A percentile compares a stretch with the other conserved stretches of the same genome.
These are phyloP conservation scores for Hestina assimilis DNA, from an alignment of 1,140 invertebrate species.

Conservation along the genomic window DNA sequence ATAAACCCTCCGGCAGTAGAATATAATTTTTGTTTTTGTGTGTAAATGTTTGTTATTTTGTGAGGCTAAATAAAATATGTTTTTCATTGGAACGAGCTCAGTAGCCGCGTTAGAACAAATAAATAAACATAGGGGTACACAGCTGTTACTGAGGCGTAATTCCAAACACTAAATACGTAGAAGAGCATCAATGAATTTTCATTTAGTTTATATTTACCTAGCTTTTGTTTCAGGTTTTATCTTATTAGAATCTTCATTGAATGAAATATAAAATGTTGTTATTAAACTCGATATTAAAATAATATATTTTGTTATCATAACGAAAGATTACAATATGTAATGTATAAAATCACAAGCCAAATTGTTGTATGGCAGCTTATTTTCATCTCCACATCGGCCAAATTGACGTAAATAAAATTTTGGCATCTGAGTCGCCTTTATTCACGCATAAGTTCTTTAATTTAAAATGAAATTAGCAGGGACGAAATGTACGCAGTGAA, in stretches of 20 bases:
- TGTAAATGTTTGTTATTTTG: conserved; percentile 39
- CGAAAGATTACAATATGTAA: too few species aligned
- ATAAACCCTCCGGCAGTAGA: conserved; percentile 3
- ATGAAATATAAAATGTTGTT: not conserved
- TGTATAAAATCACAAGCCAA: too few species aligned
- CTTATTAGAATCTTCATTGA: not conserved
- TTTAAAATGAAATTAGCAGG: too few species aligned
- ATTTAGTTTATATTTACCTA: not conserved
- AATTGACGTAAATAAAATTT: too few species aligned
- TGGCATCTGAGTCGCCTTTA: too few species aligned
- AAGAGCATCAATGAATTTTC: conserved; percentile 2
- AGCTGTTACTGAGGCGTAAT: conserved; percentile 14
- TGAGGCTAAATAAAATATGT: conserved; percentile 19
- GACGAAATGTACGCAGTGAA: too few species aligned
- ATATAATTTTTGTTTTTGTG: conserved; percentile 23
- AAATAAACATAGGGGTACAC: conserved; percentile 31
- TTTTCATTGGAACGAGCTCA: conserved; percentile 14
- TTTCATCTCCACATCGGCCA: too few species aligned
- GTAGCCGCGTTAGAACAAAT: conserved; percentile 23
- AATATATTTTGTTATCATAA: too few species aligned
- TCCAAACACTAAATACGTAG: conserved; percentile 7
- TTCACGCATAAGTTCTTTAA: too few species aligned
- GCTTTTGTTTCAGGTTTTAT: not conserved
- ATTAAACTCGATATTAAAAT: too few species aligned
- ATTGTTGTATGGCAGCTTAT: too few species aligned